phyloP scores from a whole-genome alignment of 2,797 vertebrate genomes.

The Microctenopoma stevenorrisi region DNA sequence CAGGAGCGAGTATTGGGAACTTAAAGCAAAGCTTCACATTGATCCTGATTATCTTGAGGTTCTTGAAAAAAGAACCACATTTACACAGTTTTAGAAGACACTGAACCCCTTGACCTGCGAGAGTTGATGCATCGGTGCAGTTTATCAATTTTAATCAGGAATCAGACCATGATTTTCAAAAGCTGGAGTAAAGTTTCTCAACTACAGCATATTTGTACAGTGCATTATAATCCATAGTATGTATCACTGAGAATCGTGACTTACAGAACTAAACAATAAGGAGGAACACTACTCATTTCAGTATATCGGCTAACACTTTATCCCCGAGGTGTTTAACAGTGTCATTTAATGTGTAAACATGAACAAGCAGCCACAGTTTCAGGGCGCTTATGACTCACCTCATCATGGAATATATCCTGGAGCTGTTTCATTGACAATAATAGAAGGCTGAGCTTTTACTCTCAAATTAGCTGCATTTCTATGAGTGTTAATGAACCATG shows the following conservation, averaged over 20 bases:
- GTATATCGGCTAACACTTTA: slow-evolving; percentile 54
- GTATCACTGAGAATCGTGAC: slow-evolving; percentile 41
- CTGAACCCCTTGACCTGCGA: slow-evolving; percentile 1
- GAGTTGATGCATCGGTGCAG: slow-evolving; percentile 19
- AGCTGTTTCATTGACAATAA: slow-evolving; percentile 60
- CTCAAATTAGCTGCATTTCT: slow-evolving; percentile 64
- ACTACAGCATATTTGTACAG: slow-evolving; percentile 27
- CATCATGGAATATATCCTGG: slow-evolving; percentile 47
- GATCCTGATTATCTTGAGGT: slow-evolving; percentile 99
- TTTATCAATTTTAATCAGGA: slow-evolving; percentile 45
- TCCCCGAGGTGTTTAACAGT: slow-evolving; percentile 56
- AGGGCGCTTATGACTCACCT: slow-evolving; percentile 65
- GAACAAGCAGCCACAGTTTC: slow-evolving; percentile 53
- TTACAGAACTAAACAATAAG: slow-evolving; percentile 38
- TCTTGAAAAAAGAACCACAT: slow-evolving; percentile 98
- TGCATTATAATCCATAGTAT: slow-evolving; percentile 26
- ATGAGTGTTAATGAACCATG: slow-evolving; percentile 54
- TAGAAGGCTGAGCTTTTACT: slow-evolving; percentile 55
- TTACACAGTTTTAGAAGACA: slow-evolving; percentile 94
- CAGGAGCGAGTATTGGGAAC: slow-evolving; percentile 97
- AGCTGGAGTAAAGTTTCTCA: slow-evolving; percentile 23
- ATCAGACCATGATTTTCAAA: slow-evolving; percentile 29
- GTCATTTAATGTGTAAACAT: slow-evolving; percentile 66
- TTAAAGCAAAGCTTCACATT: slow-evolving; percentile 97
- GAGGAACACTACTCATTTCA: slow-evolving; percentile 47